Evolutionary conservation across 2,797 vertebrate species (phyloP).

Genomic region (Pangasius macronema): DNA sequence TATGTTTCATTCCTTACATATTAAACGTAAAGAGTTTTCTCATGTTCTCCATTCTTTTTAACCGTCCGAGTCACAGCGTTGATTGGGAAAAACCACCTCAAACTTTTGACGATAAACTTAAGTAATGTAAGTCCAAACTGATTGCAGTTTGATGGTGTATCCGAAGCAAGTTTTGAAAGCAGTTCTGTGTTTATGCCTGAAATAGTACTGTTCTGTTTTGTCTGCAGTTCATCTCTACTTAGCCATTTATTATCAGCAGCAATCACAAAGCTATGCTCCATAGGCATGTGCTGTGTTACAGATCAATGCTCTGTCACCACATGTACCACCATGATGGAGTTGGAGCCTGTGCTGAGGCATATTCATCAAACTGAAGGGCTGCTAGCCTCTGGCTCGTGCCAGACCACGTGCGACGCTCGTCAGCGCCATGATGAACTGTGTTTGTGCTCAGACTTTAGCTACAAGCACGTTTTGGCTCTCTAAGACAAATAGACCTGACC

Average conservation of each 20-base stretch:
- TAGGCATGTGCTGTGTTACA: conserved; percentile 61
- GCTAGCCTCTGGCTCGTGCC: conserved; percentile 70
- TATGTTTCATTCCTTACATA: neutral
- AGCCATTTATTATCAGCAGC: conserved; percentile 23
- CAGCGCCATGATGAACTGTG: conserved; percentile 77
- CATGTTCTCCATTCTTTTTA: neutral
- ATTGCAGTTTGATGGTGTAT: neutral
- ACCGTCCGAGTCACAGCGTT: neutral
- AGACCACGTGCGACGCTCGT: conserved; percentile 73
- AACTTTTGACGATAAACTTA: neutral
- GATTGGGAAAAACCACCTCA: neutral
- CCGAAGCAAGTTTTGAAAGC: neutral
- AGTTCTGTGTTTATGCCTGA: conserved; percentile 2
- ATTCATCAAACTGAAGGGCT: conserved; percentile 79
- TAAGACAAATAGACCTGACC: conserved; percentile 80
- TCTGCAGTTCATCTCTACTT: neutral
- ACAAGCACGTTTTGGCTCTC: conserved; percentile 70
- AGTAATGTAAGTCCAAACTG: neutral
- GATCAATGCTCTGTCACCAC: conserved; percentile 74
- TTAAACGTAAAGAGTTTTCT: neutral
- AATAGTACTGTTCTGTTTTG: conserved; percentile 1
- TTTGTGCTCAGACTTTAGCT: conserved; percentile 75
- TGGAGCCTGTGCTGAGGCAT: conserved; percentile 61
- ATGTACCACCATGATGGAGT: conserved; percentile 75
- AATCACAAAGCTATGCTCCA: conserved; percentile 25